These are phyloP conservation scores for Asteroscopus sphinx DNA, from an alignment of 2,888 invertebrate species.

Conservation along the genomic window DNA sequence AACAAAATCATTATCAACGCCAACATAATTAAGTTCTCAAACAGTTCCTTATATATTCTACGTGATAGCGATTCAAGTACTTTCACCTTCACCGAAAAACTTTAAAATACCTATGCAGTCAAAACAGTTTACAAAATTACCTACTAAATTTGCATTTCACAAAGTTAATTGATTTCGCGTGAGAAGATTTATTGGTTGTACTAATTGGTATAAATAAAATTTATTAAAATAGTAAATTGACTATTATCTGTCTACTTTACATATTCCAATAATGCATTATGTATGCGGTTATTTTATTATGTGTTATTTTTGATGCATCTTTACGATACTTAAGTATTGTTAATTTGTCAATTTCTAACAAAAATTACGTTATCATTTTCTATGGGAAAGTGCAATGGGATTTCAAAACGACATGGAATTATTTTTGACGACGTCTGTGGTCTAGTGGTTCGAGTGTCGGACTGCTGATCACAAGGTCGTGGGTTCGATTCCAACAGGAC, in stretches of 20 bases:
- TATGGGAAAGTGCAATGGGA: no score
- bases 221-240: constrained; percentile 19
- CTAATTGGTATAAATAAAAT: constrained; percentile 29
- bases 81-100: constrained; percentile 27
- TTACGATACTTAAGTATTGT: no score
- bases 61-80: constrained; percentile 7
- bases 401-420: no score
- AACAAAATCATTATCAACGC: no score
- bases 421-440: no score
- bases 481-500: no score
- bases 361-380: no score
- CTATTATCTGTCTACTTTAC: constrained; percentile 15
- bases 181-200: constrained; percentile 32
- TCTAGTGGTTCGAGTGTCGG: no score
- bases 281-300: not conserved
- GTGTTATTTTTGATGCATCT: not conserved
- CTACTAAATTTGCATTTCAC: constrained; percentile 17
- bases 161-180: constrained; percentile 34
- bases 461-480: no score
- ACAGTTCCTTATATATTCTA: no score
- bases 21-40: no score
- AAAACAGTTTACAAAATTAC: constrained; percentile 9
- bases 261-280: constrained; percentile 6
- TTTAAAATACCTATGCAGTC: constrained; percentile 8
- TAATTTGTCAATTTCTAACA: no score